Percentiles rank a stretch among this genome's conserved stretches.
These are phyloP conservation scores for Orbicella faveolata DNA, from an alignment of 64 coral and sea anemone genomes.

Conservation along the genomic window DNA sequence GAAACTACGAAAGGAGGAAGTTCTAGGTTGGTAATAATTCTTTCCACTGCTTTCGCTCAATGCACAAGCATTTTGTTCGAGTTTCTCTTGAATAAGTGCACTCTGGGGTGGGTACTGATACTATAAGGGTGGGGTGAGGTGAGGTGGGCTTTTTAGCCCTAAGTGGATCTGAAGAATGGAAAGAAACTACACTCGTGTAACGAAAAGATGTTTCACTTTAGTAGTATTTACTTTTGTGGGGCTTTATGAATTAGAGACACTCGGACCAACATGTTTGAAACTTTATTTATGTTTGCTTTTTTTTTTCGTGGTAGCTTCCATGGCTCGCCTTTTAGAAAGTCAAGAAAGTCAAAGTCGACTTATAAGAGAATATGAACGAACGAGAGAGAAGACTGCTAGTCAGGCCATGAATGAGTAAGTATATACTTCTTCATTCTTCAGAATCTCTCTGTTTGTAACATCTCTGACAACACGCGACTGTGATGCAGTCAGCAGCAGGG, in stretches of 20 bases:
- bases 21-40: slow-evolving; percentile 40
- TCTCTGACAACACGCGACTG: too few species aligned
- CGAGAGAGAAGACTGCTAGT: slow-evolving; percentile 38
- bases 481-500: too few species aligned
- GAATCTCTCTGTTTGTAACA: too few species aligned
- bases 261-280: background rate
- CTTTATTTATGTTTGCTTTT: background rate
- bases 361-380: slow-evolving; percentile 48
- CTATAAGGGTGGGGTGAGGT: too few species aligned
- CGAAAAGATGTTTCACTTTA: too few species aligned
- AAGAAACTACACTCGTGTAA: too few species aligned
- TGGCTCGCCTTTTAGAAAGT: slow-evolving; percentile 51
- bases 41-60: background rate
- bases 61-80: background rate
- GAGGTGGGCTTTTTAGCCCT: too few species aligned
- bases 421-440: background rate
- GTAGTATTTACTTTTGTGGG: too few species aligned
- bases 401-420: slow-evolving; percentile 48
- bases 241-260: too few species aligned
- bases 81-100: background rate
- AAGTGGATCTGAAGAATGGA: too few species aligned
- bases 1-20: slow-evolving; percentile 64
- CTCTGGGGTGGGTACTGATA: too few species aligned
- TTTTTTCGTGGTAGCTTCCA: slow-evolving; percentile 37
- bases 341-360: slow-evolving; percentile 58